Evolutionary conservation across 2,888 invertebrate species (phyloP).

Genomic region (Plebejus anna): DNA sequence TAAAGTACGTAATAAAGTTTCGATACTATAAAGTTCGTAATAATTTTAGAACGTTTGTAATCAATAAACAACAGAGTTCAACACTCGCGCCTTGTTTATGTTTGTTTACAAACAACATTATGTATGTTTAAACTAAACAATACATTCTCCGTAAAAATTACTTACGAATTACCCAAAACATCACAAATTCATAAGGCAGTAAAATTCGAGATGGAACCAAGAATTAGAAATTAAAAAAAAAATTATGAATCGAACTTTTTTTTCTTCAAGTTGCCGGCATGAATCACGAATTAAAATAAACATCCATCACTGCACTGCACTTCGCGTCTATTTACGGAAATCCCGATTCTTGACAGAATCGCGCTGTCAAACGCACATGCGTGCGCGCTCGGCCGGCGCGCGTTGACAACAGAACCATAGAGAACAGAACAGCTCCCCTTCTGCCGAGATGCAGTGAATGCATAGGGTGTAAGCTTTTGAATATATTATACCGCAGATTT

Average conservation of each 20-base stretch:
- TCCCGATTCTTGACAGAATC: conserved; percentile 45
- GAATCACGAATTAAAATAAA: conserved; percentile 70
- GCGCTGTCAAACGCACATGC: conserved; percentile 51
- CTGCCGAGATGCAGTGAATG: conserved; percentile 74
- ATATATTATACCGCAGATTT: conserved; percentile 34
- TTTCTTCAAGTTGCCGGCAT: conserved; percentile 41
- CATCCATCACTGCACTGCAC: conserved; percentile 52
- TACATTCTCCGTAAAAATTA: conserved; percentile 10
- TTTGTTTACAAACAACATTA: conserved; percentile 13
- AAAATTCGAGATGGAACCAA: conserved; percentile 11
- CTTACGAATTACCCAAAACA: conserved; percentile 2
- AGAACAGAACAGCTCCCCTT: conserved; percentile 68
- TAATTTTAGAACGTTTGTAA: neutral
- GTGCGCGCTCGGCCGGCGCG: conserved; percentile 72
- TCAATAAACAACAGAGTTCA: conserved; percentile 13
- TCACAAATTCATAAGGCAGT: conserved; percentile 2
- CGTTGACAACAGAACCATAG: conserved; percentile 62
- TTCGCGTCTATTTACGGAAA: conserved; percentile 26
- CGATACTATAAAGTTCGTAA: neutral
- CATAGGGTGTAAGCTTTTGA: conserved; percentile 41
- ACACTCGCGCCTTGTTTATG: conserved; percentile 7
- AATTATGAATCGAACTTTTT: neutral
- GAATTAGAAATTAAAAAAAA: neutral
- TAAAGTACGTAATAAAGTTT: neutral
- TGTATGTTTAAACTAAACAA: neutral